Base-by-base conservation (phyloP, 2,113 vertebrate genomes). In the Paracanthobrama guichenoti region DNA sequence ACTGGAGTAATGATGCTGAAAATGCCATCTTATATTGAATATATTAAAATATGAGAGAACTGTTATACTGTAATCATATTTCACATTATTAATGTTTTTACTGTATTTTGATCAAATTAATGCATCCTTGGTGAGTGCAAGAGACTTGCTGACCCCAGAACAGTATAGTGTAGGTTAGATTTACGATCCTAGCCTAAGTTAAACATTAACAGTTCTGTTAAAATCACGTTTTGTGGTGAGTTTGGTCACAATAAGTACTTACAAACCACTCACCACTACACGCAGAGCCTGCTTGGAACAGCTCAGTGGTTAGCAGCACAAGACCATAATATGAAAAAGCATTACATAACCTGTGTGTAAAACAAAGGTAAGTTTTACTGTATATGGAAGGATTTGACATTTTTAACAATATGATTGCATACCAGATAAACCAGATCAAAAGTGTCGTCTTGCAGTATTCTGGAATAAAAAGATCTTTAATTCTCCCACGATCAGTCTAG, bases 391-490 rank as follows among this genome's bases (percentile, higher is more conserved):
- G 3, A 24, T 53, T 81, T 66, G 24, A 62, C 11, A 3, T 3
- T 50, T 35, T n/a, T 8, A 48, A 31, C 10, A 67, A 50, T n/a
- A 26, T 35, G 39, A 39, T 39, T 39, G 13, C 77, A 62, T 93
- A 99, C 98, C 98, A 99, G 90, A 99, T 99, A 90, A 98, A 99
- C 98, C 98, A 99, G 89, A 99, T 94, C 89, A 99, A 88, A 85
- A 99, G 86, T 0, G 98, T 99, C 20, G 98, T 99, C 94, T 96
- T 96, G 87, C 98, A 93, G 81, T 99, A 96, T 46, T 96, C 95
- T n/a, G 97, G 96, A 0, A 96, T 96, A 92, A 99, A 99, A 50
- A 99, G 95, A 90, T 99, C 98, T 83, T 87, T 91, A 88, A 99
- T 95, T 88, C 96, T 98, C 6, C 98, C 98, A 87, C 97, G 92